phyloP scores from a whole-genome alignment of 2,113 vertebrate genomes.

The Eretmochelys imbricata region DNA sequence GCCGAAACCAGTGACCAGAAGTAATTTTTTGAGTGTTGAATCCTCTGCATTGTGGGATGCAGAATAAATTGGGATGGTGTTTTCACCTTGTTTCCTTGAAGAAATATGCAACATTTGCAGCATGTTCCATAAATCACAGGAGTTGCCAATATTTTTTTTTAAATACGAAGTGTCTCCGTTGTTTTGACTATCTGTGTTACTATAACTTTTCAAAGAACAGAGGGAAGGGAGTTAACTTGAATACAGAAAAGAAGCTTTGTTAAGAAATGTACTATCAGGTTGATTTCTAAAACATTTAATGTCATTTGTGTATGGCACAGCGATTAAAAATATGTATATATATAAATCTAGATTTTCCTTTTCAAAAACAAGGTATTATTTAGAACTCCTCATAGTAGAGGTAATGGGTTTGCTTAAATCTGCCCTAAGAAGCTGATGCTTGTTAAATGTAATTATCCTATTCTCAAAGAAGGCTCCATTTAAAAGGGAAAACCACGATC shows the following conservation, averaged over 20 bases:
- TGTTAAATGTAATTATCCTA: not conserved
- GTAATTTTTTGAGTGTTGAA: rapidly evolving
- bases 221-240: not conserved
- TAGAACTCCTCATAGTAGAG: conserved; percentile 30
- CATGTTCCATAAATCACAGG: rapidly evolving
- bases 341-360: not conserved
- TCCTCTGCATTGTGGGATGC: rapidly evolving
- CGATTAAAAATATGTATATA: not conserved
- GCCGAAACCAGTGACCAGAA: not conserved
- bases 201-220: rapidly evolving
- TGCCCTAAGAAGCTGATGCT: conserved; percentile 39
- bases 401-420: conserved; percentile 43
- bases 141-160: not conserved
- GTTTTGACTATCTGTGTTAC: not conserved
- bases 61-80: not conserved
- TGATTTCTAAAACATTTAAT: not conserved
- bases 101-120: rapidly evolving
- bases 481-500: not conserved
- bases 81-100: rapidly evolving
- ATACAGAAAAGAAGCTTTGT: conserved; percentile 13
- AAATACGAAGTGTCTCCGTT: not conserved
- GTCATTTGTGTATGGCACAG: not conserved
- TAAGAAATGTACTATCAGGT: not conserved
- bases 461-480: not conserved
- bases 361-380: not conserved